phyloP scores from a whole-genome alignment of 2,113 vertebrate species.

The Malaclemys terrapin region DNA sequence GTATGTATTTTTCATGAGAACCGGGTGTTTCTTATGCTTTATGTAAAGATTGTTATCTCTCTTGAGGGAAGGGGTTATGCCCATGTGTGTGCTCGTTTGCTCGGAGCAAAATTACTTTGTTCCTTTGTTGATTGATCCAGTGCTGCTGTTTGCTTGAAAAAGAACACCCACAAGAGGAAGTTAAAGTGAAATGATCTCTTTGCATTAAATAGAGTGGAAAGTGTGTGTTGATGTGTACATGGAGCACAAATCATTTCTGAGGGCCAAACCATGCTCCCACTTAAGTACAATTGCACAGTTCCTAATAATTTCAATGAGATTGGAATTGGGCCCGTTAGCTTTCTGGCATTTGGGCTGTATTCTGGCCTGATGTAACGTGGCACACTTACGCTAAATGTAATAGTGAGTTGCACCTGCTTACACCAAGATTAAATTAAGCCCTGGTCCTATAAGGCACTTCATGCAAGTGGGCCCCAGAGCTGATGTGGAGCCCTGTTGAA shows the following conservation, averaged over 20 bases:
- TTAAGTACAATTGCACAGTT: not conserved
- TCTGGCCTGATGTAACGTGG: not conserved
- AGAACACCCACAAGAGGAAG: not conserved
- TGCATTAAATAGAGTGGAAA: not conserved
- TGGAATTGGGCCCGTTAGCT: not conserved
- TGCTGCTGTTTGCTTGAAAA: not conserved
- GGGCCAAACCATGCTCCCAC: not conserved
- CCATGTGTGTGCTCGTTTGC: not conserved
- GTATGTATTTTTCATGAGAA: not conserved
- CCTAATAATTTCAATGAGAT: not conserved
- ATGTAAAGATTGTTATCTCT: not conserved
- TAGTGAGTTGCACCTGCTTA: not conserved
- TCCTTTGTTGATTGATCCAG: not conserved
- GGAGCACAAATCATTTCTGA: not conserved
- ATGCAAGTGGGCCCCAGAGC: not conserved
- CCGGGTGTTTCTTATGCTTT: not conserved
- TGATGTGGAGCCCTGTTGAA: not conserved
- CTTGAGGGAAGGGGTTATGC: not conserved
- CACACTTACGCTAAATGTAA: not conserved
- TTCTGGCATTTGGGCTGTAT: not conserved
- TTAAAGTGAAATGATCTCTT: constrained; percentile 6
- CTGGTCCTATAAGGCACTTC: not conserved
- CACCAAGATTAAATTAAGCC: not conserved
- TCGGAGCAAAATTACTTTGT: not conserved
- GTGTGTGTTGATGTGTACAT: not conserved